Percentiles rank a stretch among this genome's conserved stretches.
These are phyloP conservation scores for Xestia sexstrigata DNA, from an alignment of 2,888 invertebrate genomes.

Conservation along the genomic window DNA sequence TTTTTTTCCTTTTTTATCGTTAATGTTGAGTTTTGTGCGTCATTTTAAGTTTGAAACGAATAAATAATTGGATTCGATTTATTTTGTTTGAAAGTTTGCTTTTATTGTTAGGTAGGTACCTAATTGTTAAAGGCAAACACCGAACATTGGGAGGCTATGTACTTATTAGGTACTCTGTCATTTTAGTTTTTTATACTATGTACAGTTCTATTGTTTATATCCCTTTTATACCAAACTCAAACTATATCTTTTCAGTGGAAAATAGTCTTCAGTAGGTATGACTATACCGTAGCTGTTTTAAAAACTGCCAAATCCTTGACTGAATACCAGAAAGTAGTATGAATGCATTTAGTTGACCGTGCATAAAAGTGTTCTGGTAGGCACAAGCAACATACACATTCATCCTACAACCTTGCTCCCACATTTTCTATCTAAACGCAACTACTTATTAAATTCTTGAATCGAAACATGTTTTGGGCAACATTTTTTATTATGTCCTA, in stretches of 20 bases:
- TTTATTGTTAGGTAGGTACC: background rate
- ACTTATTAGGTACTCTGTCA: background rate
- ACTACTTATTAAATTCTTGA: slow-evolving; percentile 61
- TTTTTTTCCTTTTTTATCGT: slow-evolving; percentile 39
- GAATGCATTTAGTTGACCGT: background rate
- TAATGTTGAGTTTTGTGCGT: slow-evolving; percentile 42
- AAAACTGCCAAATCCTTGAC: background rate
- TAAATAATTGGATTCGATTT: slow-evolving; percentile 25
- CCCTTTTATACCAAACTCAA: background rate
- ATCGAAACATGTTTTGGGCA: slow-evolving; percentile 56
- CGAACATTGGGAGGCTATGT: background rate
- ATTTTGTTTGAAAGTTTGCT: background rate
- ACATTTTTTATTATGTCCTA: slow-evolving; percentile 77
- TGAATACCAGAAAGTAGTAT: background rate
- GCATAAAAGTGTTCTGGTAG: background rate
- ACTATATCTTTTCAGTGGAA: background rate
- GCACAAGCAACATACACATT: slow-evolving; percentile 1
- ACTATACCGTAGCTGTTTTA: background rate
- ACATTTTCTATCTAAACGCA: slow-evolving; percentile 57
- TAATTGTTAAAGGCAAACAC: background rate
- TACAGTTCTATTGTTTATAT: background rate
- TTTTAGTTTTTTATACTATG: background rate
- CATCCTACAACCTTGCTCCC: slow-evolving; percentile 43
- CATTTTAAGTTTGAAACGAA: slow-evolving; percentile 27
- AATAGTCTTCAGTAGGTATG: background rate